phyloP scores from a whole-genome alignment of 2,797 vertebrate species.

The Acestrorhynchus altus region DNA sequence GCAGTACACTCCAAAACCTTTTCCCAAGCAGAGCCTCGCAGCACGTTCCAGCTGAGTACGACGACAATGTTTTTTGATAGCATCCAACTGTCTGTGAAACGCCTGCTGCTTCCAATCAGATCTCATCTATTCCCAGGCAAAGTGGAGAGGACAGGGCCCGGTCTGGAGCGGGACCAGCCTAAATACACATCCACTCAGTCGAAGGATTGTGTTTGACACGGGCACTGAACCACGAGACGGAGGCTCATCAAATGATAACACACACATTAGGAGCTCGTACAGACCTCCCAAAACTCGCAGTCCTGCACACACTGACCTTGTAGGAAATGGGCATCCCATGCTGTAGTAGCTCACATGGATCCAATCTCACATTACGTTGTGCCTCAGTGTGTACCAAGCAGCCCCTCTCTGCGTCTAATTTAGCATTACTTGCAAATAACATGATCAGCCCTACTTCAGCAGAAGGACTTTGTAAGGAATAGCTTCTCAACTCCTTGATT shows the following conservation, averaged over 20 bases:
- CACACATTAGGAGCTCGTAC: constrained; percentile 42
- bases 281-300: constrained; percentile 37
- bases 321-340: constrained; percentile 27
- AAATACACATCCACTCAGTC: constrained; percentile 50
- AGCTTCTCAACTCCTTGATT: too few relatives aligned
- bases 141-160: constrained; percentile 51
- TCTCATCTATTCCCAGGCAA: constrained; percentile 47
- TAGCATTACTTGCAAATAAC: background rate
- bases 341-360: constrained; percentile 43
- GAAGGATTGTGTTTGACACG: constrained; percentile 56
- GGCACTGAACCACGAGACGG: constrained; percentile 50
- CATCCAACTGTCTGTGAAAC: constrained; percentile 52
- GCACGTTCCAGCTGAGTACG: constrained; percentile 46
- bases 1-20: constrained; percentile 14
- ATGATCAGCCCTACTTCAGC: background rate
- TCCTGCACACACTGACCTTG: constrained; percentile 33
- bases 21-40: background rate
- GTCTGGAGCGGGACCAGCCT: constrained; percentile 50
- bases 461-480: background rate
- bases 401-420: background rate
- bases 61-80: constrained; percentile 48
- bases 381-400: background rate
- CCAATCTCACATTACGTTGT: constrained; percentile 43
- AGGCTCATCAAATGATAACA: constrained; percentile 56
- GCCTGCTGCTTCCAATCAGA: constrained; percentile 58